Conservation (phyloP, 2,113 vertebrate species). For the Cyanistes caeruleus region DNA sequence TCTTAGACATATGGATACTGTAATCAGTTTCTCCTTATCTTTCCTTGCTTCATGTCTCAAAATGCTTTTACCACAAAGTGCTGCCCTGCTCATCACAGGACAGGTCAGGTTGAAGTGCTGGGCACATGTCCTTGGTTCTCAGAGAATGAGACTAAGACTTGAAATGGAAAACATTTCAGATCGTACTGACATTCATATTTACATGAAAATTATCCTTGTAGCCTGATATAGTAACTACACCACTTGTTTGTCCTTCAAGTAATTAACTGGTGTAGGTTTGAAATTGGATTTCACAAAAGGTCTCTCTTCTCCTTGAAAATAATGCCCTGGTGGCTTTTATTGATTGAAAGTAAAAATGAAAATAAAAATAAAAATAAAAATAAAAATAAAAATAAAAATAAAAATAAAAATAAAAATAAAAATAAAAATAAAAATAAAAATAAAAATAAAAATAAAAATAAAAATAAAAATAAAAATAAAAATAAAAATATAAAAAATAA, state of each 20-base stretch:
- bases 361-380: not conserved
- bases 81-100: not conserved
- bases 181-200: not conserved
- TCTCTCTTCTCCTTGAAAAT: not conserved
- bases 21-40: not conserved
- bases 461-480: not conserved
- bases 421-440: too few relatives aligned
- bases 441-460: not conserved
- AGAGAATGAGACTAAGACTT: not conserved
- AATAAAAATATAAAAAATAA: too few relatives aligned
- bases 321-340: not conserved
- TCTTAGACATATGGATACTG: not conserved
- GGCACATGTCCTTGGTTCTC: not conserved
- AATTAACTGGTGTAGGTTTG: not conserved
- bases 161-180: not conserved
- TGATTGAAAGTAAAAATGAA: not conserved
- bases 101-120: not conserved
- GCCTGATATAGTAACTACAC: not conserved
- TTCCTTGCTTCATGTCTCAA: not conserved
- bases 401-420: not conserved
- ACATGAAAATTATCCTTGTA: not conserved
- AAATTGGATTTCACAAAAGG: not conserved
- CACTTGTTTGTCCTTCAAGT: not conserved
- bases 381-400: too few relatives aligned
- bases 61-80: not conserved